Percentiles rank a stretch among this genome's conserved stretches.
Conservation (phyloP, 2,797 vertebrate species). For the Adelosebastes latens region DNA sequence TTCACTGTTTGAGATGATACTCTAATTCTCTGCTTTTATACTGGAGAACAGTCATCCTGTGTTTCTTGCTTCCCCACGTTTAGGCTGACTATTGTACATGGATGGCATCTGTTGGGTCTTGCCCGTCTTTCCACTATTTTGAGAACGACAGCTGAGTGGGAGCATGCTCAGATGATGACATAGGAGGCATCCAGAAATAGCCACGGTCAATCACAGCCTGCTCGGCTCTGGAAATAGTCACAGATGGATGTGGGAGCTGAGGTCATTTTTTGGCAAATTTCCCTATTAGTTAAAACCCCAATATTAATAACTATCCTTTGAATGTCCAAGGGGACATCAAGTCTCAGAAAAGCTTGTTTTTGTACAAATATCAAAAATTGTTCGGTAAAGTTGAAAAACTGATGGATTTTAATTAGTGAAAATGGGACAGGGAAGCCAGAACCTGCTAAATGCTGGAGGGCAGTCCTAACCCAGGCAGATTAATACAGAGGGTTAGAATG, state of each 20-base stretch:
- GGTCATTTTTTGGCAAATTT: neutral
- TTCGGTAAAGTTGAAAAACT: neutral
- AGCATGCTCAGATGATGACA: constrained; percentile 58
- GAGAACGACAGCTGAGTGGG: constrained; percentile 76
- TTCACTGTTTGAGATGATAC: neutral
- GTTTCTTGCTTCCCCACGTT: neutral
- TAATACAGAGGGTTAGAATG: constrained; percentile 40
- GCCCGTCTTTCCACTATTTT: constrained; percentile 65
- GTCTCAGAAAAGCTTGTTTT: neutral
- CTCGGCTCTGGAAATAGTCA: constrained; percentile 35
- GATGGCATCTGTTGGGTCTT: constrained; percentile 53
- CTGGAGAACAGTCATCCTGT: neutral
- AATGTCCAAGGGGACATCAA: neutral
- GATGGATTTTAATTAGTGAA: constrained; percentile 29
- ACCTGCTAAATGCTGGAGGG: constrained; percentile 16
- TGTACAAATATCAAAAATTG: neutral
- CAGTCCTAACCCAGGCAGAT: constrained; percentile 25
- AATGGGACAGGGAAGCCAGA: constrained; percentile 12
- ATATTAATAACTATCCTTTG: neutral
- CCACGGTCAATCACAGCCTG: constrained; percentile 34
- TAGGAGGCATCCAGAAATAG: constrained; percentile 72
- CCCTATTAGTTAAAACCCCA: neutral
- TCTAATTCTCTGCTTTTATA: neutral
- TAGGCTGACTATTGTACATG: neutral
- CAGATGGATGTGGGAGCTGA: constrained; percentile 15